Evolutionary conservation across 2,797 vertebrate species (phyloP).

Genomic region (Eulemur rubriventer): DNA sequence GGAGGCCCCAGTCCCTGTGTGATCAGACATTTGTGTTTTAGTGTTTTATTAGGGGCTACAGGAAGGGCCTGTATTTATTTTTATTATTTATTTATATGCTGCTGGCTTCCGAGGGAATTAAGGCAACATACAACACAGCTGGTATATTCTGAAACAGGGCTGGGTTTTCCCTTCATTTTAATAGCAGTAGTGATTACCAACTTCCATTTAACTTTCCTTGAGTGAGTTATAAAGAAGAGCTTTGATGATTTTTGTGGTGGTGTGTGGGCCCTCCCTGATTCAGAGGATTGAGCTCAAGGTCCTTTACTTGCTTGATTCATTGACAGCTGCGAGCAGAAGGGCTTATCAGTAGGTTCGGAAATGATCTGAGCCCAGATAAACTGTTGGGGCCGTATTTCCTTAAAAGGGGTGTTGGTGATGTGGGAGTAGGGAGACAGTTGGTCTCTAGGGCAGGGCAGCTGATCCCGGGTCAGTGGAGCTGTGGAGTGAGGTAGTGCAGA

Average conservation of each 20-base stretch:
- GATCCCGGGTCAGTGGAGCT: neutral
- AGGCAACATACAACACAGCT: neutral
- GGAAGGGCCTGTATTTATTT: conserved; percentile 18
- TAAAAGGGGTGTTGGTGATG: neutral
- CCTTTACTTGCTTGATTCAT: neutral
- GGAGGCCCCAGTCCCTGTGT: neutral
- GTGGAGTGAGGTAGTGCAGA: neutral
- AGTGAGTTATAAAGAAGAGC: neutral
- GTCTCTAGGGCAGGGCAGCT: neutral
- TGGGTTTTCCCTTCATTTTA: conserved; percentile 13
- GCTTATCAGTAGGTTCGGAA: neutral
- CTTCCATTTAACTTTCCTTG: neutral
- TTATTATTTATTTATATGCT: conserved; percentile 48
- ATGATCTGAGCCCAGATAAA: neutral
- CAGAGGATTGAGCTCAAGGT: neutral
- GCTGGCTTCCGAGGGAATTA: neutral
- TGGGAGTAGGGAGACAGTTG: neutral
- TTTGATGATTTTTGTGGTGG: conserved; percentile 16
- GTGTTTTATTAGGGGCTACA: neutral
- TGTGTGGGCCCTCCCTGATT: neutral
- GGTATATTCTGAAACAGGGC: neutral
- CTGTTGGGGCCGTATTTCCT: neutral
- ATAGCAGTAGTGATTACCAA: neutral
- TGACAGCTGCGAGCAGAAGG: conserved; percentile 25
- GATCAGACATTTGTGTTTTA: neutral